Conservation (phyloP, 2,888 invertebrate species). For the Microchrysa polita region DNA sequence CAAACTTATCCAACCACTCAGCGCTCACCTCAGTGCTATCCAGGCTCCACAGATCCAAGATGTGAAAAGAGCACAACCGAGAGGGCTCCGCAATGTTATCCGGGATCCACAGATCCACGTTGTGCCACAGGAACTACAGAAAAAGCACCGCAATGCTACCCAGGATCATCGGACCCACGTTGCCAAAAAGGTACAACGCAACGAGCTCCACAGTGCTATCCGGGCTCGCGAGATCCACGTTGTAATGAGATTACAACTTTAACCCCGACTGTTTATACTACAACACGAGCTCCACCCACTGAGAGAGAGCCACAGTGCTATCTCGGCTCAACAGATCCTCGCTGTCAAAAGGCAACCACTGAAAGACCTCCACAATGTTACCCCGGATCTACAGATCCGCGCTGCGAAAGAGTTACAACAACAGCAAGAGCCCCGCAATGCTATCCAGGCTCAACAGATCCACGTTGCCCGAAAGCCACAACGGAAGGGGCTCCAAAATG, state of each 20-base stretch:
- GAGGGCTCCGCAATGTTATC: constrained; percentile 56
- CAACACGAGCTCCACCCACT: no score
- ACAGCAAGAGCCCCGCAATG: constrained; percentile 55
- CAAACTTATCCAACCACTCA: constrained; percentile 53
- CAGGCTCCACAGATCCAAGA: constrained; percentile 57
- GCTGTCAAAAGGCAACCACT: constrained; percentile 18
- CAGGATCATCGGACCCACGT: constrained; percentile 58
- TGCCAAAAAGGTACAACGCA: constrained; percentile 56
- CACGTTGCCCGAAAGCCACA: constrained; percentile 58
- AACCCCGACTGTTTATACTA: no score
- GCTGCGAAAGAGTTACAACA: constrained; percentile 52
- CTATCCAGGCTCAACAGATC: constrained; percentile 60
- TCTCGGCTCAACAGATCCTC: constrained; percentile 57
- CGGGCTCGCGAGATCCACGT: constrained; percentile 54
- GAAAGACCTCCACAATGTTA: constrained; percentile 52
- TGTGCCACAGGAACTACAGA: constrained; percentile 51
- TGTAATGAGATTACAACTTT: neutral
- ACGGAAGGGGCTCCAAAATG: constrained; percentile 54
- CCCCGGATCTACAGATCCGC: constrained; percentile 54
- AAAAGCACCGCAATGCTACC: constrained; percentile 53
- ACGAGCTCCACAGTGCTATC: constrained; percentile 56
- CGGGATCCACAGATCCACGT: constrained; percentile 57
- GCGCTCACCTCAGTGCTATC: constrained; percentile 54
- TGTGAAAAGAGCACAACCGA: constrained; percentile 53
- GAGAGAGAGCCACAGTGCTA: constrained; percentile 48